Evolutionary conservation across 2,797 vertebrate genomes (phyloP).

Genomic region (Thunnus albacares): DNA sequence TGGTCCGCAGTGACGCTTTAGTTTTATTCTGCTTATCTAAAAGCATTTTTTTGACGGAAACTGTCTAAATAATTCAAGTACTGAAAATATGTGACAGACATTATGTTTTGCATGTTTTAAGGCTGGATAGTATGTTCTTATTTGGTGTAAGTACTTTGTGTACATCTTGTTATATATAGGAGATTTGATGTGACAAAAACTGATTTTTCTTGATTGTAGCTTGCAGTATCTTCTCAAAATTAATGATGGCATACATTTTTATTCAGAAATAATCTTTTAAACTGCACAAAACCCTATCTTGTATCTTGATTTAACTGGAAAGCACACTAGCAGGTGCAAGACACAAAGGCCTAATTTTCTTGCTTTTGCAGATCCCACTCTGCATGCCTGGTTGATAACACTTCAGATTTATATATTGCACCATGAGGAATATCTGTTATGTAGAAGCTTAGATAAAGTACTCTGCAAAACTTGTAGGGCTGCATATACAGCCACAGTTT

Average conservation of each 20-base stretch:
- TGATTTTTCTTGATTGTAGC: not conserved
- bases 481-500: not conserved
- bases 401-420: not conserved
- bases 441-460: not conserved
- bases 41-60: not conserved
- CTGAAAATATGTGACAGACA: conserved; percentile 17
- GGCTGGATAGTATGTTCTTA: not conserved
- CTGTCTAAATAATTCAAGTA: too few species aligned
- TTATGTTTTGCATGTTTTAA: conserved; percentile 8
- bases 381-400: not conserved
- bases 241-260: too few species aligned
- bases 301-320: not conserved
- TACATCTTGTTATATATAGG: not conserved
- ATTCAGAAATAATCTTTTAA: not conserved
- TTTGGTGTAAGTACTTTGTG: not conserved
- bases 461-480: not conserved
- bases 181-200: not conserved
- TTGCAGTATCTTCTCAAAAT: too few species aligned
- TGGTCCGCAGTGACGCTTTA: conserved; percentile 37
- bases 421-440: not conserved
- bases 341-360: not conserved
- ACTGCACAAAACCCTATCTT: not conserved
- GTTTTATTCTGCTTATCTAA: conserved; percentile 42
- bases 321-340: not conserved
- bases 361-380: not conserved